Base-by-base conservation (phyloP, 2,888 invertebrate species). In the Melanophora roralis region DNA sequence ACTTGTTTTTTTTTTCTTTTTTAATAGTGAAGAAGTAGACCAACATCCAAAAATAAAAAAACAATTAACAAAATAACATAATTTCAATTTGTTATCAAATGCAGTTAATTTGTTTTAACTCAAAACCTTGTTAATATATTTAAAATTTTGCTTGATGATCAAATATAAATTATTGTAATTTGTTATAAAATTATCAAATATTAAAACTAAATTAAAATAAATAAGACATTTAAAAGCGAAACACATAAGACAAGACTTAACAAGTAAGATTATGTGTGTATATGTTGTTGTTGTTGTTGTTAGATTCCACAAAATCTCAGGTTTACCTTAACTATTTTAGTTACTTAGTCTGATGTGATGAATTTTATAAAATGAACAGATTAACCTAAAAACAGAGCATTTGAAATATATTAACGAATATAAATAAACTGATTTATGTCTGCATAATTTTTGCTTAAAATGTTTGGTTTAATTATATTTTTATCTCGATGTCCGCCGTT, bases 251-350 rank as follows among this genome's bases (percentile, higher is more conserved):
- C 14, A 0, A 4, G 27, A 32, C 43, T 38, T 38, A 6, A 62
- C n/a, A n/a, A n/a, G n/a, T n/a, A 67, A 53, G 36, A 51, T 38
- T 43, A 23, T 38, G 14, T 57, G n/a, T 16, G 34, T 38, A 11
- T 43, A 0, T 47, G 5, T 43, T 45, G n/a, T n/a, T n/a, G n/a
- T n/a, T 27, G 27, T 45, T 6, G 0, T 40, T 14, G 23, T 49
- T 47, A 23, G 47, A 60, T 34, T 47, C 49, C 23, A 64, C 23
- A n/a, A 76, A 71, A 72, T 67, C 76, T 72, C 72, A 68, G 72
- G 80, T 68, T 80, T 55, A 72, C 67, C 76, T 79, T 62, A 67
- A 72, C 65, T 67, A 67, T 51, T 71, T 80, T 68, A 76, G 36
- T 43, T 67, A 62, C 45, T n/a, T n/a, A n/a, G n/a, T 76, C 32